A percentile compares a stretch with the other conserved stretches of the same genome.
phyloP scores from a whole-genome alignment of 2,888 invertebrate genomes.

The Ceratothoa steindachneri region DNA sequence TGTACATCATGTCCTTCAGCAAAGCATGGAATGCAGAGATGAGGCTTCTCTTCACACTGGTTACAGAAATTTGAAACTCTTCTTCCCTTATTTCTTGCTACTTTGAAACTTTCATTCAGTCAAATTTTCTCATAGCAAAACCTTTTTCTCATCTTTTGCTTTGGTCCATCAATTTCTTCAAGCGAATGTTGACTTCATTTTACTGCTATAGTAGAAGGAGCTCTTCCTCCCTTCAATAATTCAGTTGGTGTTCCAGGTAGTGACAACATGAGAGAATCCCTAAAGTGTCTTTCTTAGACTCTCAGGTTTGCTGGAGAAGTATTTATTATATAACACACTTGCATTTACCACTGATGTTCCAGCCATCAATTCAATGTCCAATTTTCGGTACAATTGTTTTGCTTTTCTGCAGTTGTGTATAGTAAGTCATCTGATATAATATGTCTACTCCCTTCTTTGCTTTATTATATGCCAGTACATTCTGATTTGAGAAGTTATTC shows the following conservation, averaged over 20 bases:
- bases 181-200: not conserved
- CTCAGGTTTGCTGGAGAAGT: not conserved
- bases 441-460: slow-evolving; percentile 25
- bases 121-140: slow-evolving; percentile 20
- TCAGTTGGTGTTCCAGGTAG: not conserved
- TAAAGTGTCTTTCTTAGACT: not conserved
- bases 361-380: not conserved
- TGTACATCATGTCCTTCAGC: slow-evolving; percentile 12
- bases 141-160: slow-evolving; percentile 1
- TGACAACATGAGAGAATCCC: not conserved
- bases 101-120: slow-evolving; percentile 18
- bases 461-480: slow-evolving; percentile 19
- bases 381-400: slow-evolving; percentile 1
- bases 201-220: not conserved
- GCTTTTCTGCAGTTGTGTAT: not conserved
- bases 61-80: slow-evolving; percentile 23
- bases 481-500: slow-evolving; percentile 14
- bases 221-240: not conserved
- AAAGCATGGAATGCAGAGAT: slow-evolving; percentile 7
- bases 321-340: slow-evolving; percentile 18
- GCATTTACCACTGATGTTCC: slow-evolving; percentile 15
- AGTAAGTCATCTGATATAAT: slow-evolving; percentile 16
- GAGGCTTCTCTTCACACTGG: slow-evolving; percentile 1
- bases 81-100: slow-evolving; percentile 19
- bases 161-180: not conserved